Base-by-base conservation (phyloP, 2,113 vertebrate species). In the Apeltes quadracus region DNA sequence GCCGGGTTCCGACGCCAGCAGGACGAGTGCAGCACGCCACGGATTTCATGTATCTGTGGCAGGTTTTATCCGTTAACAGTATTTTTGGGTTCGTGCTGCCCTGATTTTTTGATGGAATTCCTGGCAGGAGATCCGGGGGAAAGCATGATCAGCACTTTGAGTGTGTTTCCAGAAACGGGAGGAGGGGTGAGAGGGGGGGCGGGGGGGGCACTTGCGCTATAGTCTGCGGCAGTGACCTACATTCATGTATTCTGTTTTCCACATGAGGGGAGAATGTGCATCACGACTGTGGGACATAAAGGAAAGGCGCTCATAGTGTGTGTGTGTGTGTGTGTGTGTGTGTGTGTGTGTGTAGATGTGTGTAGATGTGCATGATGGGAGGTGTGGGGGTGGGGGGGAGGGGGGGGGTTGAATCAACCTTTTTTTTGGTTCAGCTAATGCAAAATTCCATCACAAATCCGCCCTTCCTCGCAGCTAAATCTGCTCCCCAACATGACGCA, bases 151-250 rank as follows among this genome's bases (percentile, higher is more conserved):
- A 82, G 82, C 79, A 75, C 69, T 74, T 80, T 25, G 32, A 76
- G 69, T 57, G 73, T 20, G 36, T 69, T 84, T 84, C 76, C 69
- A 83, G 76, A 38, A 46, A 83, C n/a, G n/a, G n/a, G n/a, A n/a
- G n/a, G n/a, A n/a, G n/a, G n/a, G n/a, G n/a, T n/a, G n/a, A n/a
- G n/a, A n/a, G n/a, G n/a, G n/a, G n/a, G n/a, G n/a, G n/a, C n/a
- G n/a, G n/a, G n/a, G 53, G 68, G 76, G 76, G 79, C 69, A 41
- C 76, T 69, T 53, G 81, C 71, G 78, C 69, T 59, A 1, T 32
- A 81, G 78, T 77, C 77, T 79, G 76, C 39, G 72, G 85, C n/a
- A 50, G 59, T 92, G 91, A 92, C 92, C 91, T 90, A 93, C 81
- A 92, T 92, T 90, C 73, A 83, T 85, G 77, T 64, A 38, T 63